These are phyloP conservation scores for Nipponia nippon DNA, from an alignment of 2,113 vertebrate genomes.

Conservation along the genomic window DNA sequence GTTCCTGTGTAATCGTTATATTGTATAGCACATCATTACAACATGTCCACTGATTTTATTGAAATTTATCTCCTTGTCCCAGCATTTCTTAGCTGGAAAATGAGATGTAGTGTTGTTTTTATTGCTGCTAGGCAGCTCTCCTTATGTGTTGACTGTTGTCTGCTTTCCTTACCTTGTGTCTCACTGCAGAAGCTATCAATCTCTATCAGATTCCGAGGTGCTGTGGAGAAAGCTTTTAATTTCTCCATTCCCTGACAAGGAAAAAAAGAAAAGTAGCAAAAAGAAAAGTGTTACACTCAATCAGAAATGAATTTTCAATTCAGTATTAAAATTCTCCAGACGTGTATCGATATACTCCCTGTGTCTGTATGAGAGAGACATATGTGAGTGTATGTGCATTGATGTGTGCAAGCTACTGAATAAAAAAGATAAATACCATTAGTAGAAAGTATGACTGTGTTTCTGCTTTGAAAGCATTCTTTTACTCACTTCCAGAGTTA, in stretches of 20 bases:
- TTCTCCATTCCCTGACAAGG: neutral
- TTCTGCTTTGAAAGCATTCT: neutral
- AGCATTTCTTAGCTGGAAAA: neutral
- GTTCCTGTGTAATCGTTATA: neutral
- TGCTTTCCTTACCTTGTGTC: neutral
- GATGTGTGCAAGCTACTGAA: neutral
- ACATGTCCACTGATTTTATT: neutral
- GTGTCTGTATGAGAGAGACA: fast-evolving
- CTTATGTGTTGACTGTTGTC: neutral
- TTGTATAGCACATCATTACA: neutral
- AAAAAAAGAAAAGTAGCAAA: neutral
- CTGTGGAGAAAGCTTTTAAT: neutral
- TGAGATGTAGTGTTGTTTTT: neutral
- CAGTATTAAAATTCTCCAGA: neutral
- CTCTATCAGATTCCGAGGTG: neutral
- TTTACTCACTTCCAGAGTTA: neutral
- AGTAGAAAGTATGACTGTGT: neutral
- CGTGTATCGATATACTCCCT: neutral
- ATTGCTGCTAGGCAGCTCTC: neutral
- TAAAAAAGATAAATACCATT: neutral
- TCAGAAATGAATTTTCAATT: neutral
- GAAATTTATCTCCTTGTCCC: neutral
- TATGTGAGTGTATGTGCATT: neutral
- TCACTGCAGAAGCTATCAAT: neutral
- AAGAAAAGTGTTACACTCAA: neutral